A percentile compares a stretch with the other conserved stretches of the same genome.
phyloP scores from a whole-genome alignment of 2,797 vertebrate species.

The Pteropus rufus region DNA sequence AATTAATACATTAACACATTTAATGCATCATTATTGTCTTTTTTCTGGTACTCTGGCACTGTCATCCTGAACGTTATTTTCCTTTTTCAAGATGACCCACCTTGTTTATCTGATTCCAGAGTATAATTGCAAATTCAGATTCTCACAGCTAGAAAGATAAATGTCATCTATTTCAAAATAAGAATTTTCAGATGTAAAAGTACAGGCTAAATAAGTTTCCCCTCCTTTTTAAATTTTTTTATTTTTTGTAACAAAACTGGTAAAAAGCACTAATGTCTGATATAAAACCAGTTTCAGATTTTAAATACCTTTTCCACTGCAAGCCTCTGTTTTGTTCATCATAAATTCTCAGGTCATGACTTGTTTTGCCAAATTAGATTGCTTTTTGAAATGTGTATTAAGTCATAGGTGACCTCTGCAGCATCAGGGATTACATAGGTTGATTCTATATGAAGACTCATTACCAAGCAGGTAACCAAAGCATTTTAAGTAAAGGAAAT shows the following conservation, averaged over 20 bases:
- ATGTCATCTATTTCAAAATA: slow-evolving; percentile 29
- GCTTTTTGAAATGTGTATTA: neutral
- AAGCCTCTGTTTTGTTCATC: neutral
- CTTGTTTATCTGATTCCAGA: neutral
- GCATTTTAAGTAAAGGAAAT: slow-evolving; percentile 10
- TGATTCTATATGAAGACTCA: neutral
- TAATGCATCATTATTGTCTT: neutral
- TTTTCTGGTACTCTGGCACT: neutral
- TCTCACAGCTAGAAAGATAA: neutral
- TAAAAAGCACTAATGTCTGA: neutral
- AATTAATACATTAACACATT: neutral
- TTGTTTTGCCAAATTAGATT: neutral
- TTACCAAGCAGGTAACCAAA: neutral
- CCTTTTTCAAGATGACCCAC: neutral
- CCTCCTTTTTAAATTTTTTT: neutral
- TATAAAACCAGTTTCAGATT: neutral
- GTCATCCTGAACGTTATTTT: neutral
- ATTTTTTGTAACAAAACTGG: neutral
- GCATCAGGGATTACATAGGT: neutral
- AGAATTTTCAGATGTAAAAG: neutral
- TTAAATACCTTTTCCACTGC: neutral
- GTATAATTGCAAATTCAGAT: neutral
- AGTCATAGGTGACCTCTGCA: neutral
- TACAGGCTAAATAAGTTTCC: neutral
- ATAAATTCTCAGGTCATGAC: neutral